A percentile compares a stretch with the other conserved stretches of the same genome.
These are phyloP conservation scores for Willowsia nigromaculata DNA, from an alignment of 2,888 invertebrate genomes.

Conservation along the genomic window DNA sequence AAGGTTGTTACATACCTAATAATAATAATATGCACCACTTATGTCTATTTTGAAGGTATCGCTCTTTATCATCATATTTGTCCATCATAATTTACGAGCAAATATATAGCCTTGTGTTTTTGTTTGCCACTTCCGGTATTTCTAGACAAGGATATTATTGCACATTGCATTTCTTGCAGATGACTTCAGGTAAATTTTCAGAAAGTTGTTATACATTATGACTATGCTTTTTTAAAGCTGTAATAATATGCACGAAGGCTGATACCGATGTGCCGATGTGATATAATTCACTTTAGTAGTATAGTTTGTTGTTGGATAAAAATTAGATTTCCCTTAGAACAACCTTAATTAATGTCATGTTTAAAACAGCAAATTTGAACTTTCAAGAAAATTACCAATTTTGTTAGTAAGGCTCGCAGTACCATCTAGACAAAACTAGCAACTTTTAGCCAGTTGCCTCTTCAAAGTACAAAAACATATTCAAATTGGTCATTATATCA, in stretches of 20 bases:
- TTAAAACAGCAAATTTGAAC: no score
- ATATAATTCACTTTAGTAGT: no score
- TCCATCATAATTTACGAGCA: background rate
- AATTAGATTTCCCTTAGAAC: no score
- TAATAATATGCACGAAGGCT: background rate
- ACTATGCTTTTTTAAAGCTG: background rate
- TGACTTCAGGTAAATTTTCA: background rate
- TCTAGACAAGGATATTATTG: background rate
- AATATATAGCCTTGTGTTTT: constrained; percentile 13
- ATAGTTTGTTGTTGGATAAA: no score
- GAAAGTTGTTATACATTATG: background rate
- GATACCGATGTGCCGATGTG: background rate
- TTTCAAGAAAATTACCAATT: no score
- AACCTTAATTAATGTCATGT: no score
- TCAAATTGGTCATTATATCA: no score
- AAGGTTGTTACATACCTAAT: background rate
- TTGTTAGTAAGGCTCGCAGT: no score
- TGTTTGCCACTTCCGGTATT: constrained; percentile 17
- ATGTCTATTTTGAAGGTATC: background rate
- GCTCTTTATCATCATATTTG: background rate
- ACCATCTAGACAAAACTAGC: no score
- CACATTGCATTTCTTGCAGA: background rate
- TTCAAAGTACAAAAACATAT: no score
- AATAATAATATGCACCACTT: background rate
- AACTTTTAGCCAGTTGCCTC: no score